Evolutionary conservation across 2,888 invertebrate species (phyloP).

Genomic region (Acanthosepion pharaonis): DNA sequence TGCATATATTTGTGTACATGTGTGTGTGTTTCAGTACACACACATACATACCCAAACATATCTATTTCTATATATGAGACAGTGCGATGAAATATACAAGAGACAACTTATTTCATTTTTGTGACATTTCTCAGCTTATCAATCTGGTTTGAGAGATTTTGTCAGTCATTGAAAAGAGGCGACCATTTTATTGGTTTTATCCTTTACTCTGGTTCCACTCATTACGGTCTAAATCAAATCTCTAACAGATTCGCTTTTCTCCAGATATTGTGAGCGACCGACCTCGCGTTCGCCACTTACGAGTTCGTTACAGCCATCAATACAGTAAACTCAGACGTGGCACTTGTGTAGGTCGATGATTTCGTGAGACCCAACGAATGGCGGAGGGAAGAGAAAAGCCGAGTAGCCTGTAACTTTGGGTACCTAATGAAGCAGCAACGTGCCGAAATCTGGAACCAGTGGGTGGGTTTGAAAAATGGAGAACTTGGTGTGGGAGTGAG

Average conservation of each 20-base stretch:
- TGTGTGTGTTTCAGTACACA: too few relatives aligned
- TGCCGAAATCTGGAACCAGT: not conserved
- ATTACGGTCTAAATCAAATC: not conserved
- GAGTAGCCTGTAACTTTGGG: not conserved
- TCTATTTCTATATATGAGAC: not conserved
- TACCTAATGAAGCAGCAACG: constrained; percentile 33
- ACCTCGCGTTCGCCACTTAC: not conserved
- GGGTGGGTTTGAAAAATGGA: not conserved
- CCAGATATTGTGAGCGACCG: too few relatives aligned
- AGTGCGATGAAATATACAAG: not conserved
- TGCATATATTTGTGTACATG: too few relatives aligned
- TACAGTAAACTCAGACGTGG: not conserved
- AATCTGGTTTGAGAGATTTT: not conserved
- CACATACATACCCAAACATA: not conserved
- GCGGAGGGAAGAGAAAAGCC: not conserved
- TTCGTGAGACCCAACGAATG: not conserved
- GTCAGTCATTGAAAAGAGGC: not conserved
- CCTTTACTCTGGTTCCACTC: not conserved
- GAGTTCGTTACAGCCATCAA: not conserved
- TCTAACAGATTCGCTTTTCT: not conserved
- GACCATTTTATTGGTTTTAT: not conserved
- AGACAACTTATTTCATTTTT: not conserved
- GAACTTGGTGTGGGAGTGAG: not conserved
- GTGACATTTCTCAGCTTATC: not conserved
- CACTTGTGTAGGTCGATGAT: constrained; percentile 8